A percentile compares a stretch with the other conserved stretches of the same genome.
Evolutionary conservation across 2,888 invertebrate species (phyloP).

Genomic region (Drosophila multiciliata): DNA sequence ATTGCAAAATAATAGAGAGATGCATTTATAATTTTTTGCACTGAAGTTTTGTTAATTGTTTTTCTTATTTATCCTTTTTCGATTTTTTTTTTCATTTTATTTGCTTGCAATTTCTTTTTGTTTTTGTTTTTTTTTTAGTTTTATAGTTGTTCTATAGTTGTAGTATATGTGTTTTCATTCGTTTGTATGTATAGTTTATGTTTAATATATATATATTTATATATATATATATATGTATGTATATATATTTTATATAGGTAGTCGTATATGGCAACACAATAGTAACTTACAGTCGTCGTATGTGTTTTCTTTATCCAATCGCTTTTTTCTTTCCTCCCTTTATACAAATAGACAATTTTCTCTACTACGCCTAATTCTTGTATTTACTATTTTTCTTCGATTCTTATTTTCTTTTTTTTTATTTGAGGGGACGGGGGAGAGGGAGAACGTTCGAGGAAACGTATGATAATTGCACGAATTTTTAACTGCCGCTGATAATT

Average conservation of each 20-base stretch:
- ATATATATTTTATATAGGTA: constrained; percentile 36
- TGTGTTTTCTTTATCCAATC: constrained; percentile 44
- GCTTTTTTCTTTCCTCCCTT: constrained; percentile 35
- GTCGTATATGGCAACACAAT: constrained; percentile 74
- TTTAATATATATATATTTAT: constrained; percentile 29
- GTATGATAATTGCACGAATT: constrained; percentile 55
- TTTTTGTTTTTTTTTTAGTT: constrained; percentile 20
- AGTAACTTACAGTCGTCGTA: constrained; percentile 76
- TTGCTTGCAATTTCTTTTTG: constrained; percentile 32
- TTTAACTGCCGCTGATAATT: constrained; percentile 39
- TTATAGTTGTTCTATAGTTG: constrained; percentile 29
- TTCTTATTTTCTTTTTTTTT: constrained; percentile 4
- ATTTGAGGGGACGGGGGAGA: neutral
- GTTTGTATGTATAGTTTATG: constrained; percentile 21
- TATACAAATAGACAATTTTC: constrained; percentile 66
- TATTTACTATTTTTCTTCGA: constrained; percentile 3
- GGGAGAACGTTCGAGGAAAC: constrained; percentile 25
- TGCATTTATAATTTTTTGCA: constrained; percentile 36
- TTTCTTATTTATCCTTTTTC: constrained; percentile 7
- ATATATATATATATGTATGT: constrained; percentile 42
- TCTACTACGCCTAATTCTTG: constrained; percentile 52
- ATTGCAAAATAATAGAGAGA: constrained; percentile 40
- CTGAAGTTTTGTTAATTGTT: constrained; percentile 28
- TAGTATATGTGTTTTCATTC: constrained; percentile 22
- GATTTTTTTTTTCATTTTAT: constrained; percentile 10